Conservation (phyloP, 1,140 invertebrate genomes). For the Psilanteris sp. region DNA sequence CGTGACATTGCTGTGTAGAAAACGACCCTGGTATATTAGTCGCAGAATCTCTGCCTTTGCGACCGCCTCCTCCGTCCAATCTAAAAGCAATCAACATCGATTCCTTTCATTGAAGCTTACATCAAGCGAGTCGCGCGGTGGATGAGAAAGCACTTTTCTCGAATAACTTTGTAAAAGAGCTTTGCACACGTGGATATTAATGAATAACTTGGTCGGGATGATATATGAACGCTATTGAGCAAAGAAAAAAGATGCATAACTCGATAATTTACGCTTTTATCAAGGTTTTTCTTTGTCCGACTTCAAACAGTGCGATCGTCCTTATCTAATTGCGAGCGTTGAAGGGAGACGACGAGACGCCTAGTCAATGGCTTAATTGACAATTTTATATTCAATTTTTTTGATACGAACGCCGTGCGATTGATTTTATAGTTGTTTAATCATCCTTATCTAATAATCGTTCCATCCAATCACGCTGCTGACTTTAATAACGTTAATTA, state of each 20-base stretch:
- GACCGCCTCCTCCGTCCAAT: slow-evolving; percentile 97
- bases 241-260: slow-evolving; percentile 11
- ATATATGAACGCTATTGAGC: slow-evolving; percentile 2
- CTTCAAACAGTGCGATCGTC: not conserved
- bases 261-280: slow-evolving; percentile 13
- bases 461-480: no score
- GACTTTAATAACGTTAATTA: no score
- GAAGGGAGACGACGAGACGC: not conserved
- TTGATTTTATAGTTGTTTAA: no score
- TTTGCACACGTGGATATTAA: slow-evolving; percentile 27
- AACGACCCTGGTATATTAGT: slow-evolving; percentile 99
- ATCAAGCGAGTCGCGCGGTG: slow-evolving; percentile 13
- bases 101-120: slow-evolving; percentile 41
- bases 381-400: no score
- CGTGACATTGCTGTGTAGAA: slow-evolving; percentile 99
- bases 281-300: slow-evolving; percentile 5
- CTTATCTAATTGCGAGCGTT: not conserved
- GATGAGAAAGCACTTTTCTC: slow-evolving; percentile 44
- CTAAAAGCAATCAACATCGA: slow-evolving; percentile 81
- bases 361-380: no score
- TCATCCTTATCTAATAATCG: no score
- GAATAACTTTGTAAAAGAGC: slow-evolving; percentile 32
- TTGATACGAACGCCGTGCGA: no score
- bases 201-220: slow-evolving; percentile 22
- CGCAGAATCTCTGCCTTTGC: slow-evolving; percentile 97